Conservation (phyloP, 1,140 invertebrate species). For the Melitaea cinxia region DNA sequence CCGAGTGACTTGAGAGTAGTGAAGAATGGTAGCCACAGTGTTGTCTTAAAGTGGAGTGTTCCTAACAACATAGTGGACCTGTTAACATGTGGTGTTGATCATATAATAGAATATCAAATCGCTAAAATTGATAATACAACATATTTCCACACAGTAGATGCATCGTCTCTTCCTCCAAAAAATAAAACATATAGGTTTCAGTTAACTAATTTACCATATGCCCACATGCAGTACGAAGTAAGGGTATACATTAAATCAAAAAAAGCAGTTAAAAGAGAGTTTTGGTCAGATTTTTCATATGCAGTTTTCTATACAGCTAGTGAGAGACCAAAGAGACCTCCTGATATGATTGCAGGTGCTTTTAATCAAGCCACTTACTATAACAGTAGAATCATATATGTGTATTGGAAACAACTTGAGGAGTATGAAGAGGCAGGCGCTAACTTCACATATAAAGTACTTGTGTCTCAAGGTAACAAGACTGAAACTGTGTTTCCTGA, state of each 20-base stretch:
- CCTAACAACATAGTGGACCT: slow-evolving; percentile 83
- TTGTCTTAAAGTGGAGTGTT: slow-evolving; percentile 83
- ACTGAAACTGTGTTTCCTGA: slow-evolving; percentile 53
- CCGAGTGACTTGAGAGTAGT: slow-evolving; percentile 82
- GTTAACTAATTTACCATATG: slow-evolving; percentile 83
- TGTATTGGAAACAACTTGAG: slow-evolving; percentile 87
- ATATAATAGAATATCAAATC: slow-evolving; percentile 85
- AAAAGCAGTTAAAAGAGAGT: slow-evolving; percentile 78
- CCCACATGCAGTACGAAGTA: slow-evolving; percentile 86
- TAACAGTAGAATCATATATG: slow-evolving; percentile 81
- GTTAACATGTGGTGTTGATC: slow-evolving; percentile 81
- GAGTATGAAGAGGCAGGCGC: slow-evolving; percentile 80
- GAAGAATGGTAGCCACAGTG: slow-evolving; percentile 82
- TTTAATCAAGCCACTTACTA: slow-evolving; percentile 83
- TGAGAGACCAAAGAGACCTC: slow-evolving; percentile 83
- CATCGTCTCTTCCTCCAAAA: slow-evolving; percentile 52
- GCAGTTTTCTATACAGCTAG: slow-evolving; percentile 83
- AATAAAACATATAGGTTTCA: slow-evolving; percentile 77
- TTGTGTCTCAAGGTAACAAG: slow-evolving; percentile 50
- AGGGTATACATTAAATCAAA: slow-evolving; percentile 84
- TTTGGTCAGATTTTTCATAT: slow-evolving; percentile 85
- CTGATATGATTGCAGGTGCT: slow-evolving; percentile 84
- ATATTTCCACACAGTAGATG: slow-evolving; percentile 78
- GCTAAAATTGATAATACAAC: slow-evolving; percentile 82
- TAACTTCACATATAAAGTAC: slow-evolving; percentile 69